A percentile compares a stretch with the other conserved stretches of the same genome.
phyloP scores from a whole-genome alignment of 1,140 invertebrate species.

The Lithobius niger region DNA sequence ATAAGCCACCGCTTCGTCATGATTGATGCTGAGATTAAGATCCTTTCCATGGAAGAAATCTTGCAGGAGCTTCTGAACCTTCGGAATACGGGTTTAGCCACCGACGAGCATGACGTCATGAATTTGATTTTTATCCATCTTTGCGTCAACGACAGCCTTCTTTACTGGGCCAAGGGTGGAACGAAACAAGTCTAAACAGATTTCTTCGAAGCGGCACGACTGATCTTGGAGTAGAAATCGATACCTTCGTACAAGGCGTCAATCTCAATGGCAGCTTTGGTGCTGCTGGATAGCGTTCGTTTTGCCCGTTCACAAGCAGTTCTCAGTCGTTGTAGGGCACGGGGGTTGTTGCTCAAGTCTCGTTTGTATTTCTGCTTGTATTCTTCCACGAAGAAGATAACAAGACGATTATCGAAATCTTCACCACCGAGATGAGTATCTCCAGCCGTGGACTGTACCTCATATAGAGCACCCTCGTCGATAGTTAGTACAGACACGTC shows the following conservation, averaged over 20 bases:
- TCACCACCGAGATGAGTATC: constrained; percentile 37
- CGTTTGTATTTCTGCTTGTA: constrained; percentile 28
- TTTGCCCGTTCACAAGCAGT: constrained; percentile 54
- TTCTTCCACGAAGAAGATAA: constrained; percentile 26
- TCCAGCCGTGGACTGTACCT: constrained; percentile 59
- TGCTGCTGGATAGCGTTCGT: constrained; percentile 30
- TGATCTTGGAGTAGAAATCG: constrained; percentile 34
- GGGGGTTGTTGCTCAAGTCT: constrained; percentile 21
- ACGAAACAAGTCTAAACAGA: constrained; percentile 26
- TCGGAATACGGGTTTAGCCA: constrained; percentile 31
- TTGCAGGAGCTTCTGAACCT: constrained; percentile 16
- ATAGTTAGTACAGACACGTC: constrained; percentile 80
- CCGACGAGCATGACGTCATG: constrained; percentile 30
- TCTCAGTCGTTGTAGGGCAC: constrained; percentile 33
- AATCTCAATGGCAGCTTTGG: constrained; percentile 44
- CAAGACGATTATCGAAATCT: constrained; percentile 33
- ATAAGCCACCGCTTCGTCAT: constrained; percentile 27
- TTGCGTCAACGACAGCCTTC: constrained; percentile 31
- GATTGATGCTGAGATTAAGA: constrained; percentile 59
- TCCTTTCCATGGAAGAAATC: constrained; percentile 8
- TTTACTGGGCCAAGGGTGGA: constrained; percentile 23
- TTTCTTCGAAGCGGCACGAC: constrained; percentile 36
- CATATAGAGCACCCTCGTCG: constrained; percentile 55
- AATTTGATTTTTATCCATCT: constrained; percentile 27
- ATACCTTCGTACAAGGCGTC: constrained; percentile 60